Base-by-base conservation (phyloP, 1,140 invertebrate genomes). In the Drosophila nigrodunni region DNA sequence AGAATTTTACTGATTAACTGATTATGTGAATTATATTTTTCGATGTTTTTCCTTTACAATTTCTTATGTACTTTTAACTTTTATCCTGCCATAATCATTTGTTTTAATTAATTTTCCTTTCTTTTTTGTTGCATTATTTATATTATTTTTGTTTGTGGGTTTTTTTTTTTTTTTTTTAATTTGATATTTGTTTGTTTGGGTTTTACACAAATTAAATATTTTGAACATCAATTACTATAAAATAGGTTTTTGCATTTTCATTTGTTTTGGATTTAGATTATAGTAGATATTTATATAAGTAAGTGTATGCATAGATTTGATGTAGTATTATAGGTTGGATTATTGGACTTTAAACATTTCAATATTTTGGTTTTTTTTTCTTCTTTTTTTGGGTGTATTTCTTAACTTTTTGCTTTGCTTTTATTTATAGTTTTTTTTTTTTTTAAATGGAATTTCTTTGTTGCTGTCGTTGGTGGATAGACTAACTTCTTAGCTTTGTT, bases 331-430 rank as follows among this genome's bases (percentile, higher is more conserved):
- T 75, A 59, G 44, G 55, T 86, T 88, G 79, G 77, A 80, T 83
- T 85, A 74, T 85, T 65, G 52, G 82, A 83, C 78, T 70, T 85
- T 69, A 74, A 83, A 83, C 60, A 85, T 77, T 80, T 76, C 77
- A 25, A 34, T 70, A 58, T 64, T 49, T 64, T 49, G 41, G 46
- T 6, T 30, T 30, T 30, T 30, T 30, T 5, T 30, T 30, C 1
- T 21, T 15, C 15, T 21, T 21, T 72, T 65, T 10, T 70, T 57
- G 44, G 37, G 49, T 52, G 62, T 43, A 50, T 61, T 52, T 69
- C 39, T 65, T 58, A 37, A 43, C 57, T 15, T 65, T 76, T 73
- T 68, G 43, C 74, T 69, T 68, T 54, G 58, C 65, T 82, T 39
- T 13, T 65, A 43, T 68, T 72, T 30, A 30, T 30, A 30, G 6